Evolutionary conservation across 2,797 vertebrate genomes (phyloP).

Genomic region (Notoglanidium macrostoma): DNA sequence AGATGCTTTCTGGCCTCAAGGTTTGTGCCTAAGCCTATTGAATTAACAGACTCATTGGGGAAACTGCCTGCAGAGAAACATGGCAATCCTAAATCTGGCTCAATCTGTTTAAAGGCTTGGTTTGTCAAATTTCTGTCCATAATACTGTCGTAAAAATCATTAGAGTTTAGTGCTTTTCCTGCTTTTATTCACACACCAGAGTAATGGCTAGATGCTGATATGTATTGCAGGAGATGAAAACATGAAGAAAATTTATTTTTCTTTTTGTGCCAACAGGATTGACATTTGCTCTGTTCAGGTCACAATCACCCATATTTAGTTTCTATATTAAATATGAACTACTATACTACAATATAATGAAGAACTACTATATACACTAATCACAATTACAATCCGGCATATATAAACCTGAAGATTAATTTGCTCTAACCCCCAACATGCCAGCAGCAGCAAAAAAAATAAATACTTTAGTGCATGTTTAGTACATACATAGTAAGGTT

Average conservation of each 20-base stretch:
- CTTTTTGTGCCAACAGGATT: neutral
- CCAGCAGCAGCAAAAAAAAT: neutral
- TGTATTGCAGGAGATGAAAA: neutral
- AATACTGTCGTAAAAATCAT: neutral
- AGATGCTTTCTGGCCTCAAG: conserved; percentile 49
- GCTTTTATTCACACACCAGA: neutral
- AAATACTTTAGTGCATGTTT: neutral
- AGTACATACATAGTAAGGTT: neutral
- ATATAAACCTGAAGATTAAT: neutral
- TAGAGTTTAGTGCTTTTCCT: neutral
- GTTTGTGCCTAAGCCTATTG: conserved; percentile 17
- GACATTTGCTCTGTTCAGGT: neutral
- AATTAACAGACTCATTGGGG: conserved; percentile 4
- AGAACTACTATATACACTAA: neutral
- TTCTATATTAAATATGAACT: neutral
- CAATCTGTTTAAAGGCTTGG: neutral
- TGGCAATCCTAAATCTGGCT: neutral
- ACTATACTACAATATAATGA: no score
- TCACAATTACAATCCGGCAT: neutral
- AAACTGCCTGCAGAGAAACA: neutral
- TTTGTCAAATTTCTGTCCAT: neutral
- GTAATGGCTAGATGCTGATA: neutral
- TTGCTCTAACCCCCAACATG: neutral
- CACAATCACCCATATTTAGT: neutral
- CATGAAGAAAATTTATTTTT: neutral